Base-by-base conservation (phyloP, 1,140 invertebrate genomes). In the Drosophila pandora region DNA sequence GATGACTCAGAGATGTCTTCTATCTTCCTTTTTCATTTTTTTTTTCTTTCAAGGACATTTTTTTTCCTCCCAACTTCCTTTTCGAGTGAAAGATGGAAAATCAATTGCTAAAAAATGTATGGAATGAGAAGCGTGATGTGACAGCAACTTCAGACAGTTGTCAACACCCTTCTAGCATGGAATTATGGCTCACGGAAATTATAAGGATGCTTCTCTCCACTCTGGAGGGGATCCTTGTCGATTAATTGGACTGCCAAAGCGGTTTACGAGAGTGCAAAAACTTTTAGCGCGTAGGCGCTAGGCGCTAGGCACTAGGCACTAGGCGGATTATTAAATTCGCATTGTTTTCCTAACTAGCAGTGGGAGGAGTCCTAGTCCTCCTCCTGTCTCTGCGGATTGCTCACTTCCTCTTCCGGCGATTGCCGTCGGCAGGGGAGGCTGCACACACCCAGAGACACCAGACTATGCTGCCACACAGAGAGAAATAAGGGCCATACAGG, bases 271-370 rank as follows among this genome's bases (percentile, higher is more conserved):
- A 68, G 52, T 56, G 59, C 60, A 77, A 39, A 59, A 76, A 76
- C 71, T 76, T 76, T 76, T 50, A 73, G 57, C 58, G 70, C 71
- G 23, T 74, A 65, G 67, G 62, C 81, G 76, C 23, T 74, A 65
- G 67, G 62, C 81, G 72, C 23, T 74, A 65, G 67, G 62, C 81
- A 17, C 17, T 17, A 17, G 17, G 17, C 17, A 17, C 23, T 74
- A 65, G 67, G 62, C 81, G 76, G 65, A 71, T 85, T 84, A 87
- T 85, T 74, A 87, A 85, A 78, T 75, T 76, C 75, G 76, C 81
- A 59, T 76, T 81, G 56, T 68, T 62, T 41, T 25, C 53, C 58
- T 62, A 57, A 57, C 65, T 53, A 49, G 52, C 39, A 37, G 41
- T 2, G 1, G 43, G 39, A 13, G n/a, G 2, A 8, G 6, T 13